These are phyloP conservation scores for Pseudocheirus occidentalis DNA, from an alignment of 2,797 vertebrate species.

Conservation along the genomic window DNA sequence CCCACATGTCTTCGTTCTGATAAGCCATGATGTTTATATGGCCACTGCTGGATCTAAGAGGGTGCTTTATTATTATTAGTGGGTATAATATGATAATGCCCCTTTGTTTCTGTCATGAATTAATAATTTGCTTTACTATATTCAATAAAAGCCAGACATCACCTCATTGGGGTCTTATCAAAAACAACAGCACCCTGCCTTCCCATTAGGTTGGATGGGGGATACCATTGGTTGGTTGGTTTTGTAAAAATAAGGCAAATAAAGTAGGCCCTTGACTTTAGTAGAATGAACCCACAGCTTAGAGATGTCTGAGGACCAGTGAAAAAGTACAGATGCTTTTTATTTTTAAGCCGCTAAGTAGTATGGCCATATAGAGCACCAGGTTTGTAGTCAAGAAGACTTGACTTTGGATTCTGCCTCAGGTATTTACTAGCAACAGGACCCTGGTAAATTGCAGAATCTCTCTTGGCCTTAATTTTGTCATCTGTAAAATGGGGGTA, in stretches of 20 bases:
- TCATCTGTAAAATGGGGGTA: background rate
- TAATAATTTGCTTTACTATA: conserved; percentile 23
- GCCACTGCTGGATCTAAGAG: background rate
- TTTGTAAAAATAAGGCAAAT: background rate
- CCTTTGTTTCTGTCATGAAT: background rate
- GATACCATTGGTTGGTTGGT: conserved; percentile 12
- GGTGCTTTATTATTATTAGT: conserved; percentile 1
- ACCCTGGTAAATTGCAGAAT: background rate
- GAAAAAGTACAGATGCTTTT: background rate
- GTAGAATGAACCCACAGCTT: background rate
- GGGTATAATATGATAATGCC: background rate
- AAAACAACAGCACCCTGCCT: background rate
- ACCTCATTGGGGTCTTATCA: conserved; percentile 26
- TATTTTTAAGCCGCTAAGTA: background rate
- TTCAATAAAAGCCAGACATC: conserved; percentile 54
- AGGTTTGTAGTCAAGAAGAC: background rate
- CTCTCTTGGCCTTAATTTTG: background rate
- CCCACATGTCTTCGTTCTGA: background rate
- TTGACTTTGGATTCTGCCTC: background rate
- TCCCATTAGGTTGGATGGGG: conserved; percentile 4
- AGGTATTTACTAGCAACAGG: background rate
- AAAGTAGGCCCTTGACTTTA: background rate
- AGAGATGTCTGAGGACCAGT: background rate
- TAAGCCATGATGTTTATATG: background rate
- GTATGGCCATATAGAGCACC: background rate